Evolutionary conservation across 1,140 invertebrate species (phyloP).

Genomic region (Magallana gigas): DNA sequence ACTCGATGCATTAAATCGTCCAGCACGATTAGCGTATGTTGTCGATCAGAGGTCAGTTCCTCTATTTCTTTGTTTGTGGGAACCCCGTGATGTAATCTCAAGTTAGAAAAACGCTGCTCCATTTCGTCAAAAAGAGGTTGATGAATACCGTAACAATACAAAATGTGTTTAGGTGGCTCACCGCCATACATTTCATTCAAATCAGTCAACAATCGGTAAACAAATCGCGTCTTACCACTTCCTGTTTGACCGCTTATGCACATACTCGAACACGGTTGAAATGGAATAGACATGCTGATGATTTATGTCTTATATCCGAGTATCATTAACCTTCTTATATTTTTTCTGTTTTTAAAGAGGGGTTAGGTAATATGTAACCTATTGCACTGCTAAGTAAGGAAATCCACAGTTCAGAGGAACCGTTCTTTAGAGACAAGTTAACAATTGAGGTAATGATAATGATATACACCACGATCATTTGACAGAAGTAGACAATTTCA

Average conservation of each 20-base stretch:
- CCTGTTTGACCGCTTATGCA: constrained; percentile 37
- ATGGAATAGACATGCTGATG: too few species aligned
- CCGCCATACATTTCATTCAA: constrained; percentile 9
- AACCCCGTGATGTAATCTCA: constrained; percentile 23
- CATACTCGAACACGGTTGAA: constrained; percentile 21
- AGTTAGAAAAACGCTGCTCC: constrained; percentile 30
- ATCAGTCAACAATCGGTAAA: constrained; percentile 34
- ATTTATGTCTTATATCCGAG: neutral
- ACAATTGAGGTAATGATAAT: constrained; percentile 44
- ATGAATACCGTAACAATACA: constrained; percentile 54
- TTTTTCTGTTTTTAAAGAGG: neutral
- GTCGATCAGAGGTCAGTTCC: too few species aligned
- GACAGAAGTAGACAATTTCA: constrained; percentile 52
- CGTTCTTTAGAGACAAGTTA: constrained; percentile 33
- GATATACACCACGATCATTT: constrained; percentile 51
- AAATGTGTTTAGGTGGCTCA: neutral
- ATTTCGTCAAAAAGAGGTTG: constrained; percentile 50
- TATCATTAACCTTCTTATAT: too few species aligned
- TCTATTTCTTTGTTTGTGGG: too few species aligned
- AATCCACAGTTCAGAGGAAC: constrained; percentile 39
- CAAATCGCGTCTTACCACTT: constrained; percentile 48
- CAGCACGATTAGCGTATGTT: too few species aligned
- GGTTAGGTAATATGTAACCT: constrained; percentile 41
- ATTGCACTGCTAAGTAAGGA: constrained; percentile 49
- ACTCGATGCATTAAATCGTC: too few species aligned